Percentiles rank a stretch among this genome's conserved stretches.
phyloP scores from a whole-genome alignment of 2,888 invertebrate species.

The Ommatoiulus sabulosus region DNA sequence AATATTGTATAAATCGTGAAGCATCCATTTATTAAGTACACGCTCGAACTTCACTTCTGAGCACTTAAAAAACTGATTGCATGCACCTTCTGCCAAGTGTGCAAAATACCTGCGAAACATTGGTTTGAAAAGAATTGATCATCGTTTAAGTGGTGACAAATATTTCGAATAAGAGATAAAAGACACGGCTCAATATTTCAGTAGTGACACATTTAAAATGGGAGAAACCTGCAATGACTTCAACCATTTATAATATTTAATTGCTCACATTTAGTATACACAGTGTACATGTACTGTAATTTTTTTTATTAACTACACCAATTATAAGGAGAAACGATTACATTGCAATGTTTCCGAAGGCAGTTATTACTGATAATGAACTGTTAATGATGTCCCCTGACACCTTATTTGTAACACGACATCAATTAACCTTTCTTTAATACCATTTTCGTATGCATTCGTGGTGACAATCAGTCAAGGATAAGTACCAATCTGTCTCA shows the following conservation, averaged over 20 bases:
- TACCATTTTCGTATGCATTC: too few relatives aligned
- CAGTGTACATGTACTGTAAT: too few relatives aligned
- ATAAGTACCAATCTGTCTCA: too few relatives aligned
- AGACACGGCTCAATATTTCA: background rate
- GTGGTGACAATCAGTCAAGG: too few relatives aligned
- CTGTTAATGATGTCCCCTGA: background rate
- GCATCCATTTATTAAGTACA: background rate
- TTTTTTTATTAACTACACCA: background rate
- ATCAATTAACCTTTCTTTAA: too few relatives aligned
- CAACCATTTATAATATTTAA: background rate
- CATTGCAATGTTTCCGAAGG: background rate
- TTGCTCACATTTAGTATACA: background rate
- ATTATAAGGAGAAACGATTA: background rate
- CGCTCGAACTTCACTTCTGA: background rate
- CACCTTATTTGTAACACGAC: background rate
- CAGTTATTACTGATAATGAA: background rate
- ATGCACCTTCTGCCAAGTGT: background rate
- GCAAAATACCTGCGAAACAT: background rate
- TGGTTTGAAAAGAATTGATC: background rate
- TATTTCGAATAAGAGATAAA: slow-evolving; percentile 14
- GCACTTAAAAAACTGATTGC: background rate
- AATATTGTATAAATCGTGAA: background rate
- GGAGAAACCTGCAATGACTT: background rate
- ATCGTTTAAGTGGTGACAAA: slow-evolving; percentile 21
- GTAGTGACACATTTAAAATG: background rate